Evolutionary conservation across 2,888 invertebrate species (phyloP).

Genomic region (Limenitis camilla): DNA sequence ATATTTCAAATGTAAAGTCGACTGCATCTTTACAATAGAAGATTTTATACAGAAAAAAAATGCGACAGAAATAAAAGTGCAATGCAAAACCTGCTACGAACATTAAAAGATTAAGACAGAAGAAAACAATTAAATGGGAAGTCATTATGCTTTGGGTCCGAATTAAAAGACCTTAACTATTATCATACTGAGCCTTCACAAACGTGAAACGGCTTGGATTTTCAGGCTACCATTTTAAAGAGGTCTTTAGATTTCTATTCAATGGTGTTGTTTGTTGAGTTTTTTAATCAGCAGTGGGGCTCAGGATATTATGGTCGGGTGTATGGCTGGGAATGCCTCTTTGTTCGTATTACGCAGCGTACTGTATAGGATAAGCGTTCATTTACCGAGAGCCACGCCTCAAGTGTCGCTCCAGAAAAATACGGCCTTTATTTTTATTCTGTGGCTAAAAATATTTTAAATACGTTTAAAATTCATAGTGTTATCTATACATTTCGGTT

Average conservation of each 20-base stretch:
- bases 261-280: conserved; percentile 9
- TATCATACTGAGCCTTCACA: conserved; percentile 15
- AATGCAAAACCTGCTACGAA: background rate
- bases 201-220: conserved; percentile 15
- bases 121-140: conserved; percentile 5
- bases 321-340: conserved; percentile 18
- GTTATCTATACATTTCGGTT: background rate
- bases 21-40: too few species aligned
- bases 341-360: conserved; percentile 20
- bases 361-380: conserved; percentile 23
- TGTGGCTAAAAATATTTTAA: background rate
- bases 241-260: conserved; percentile 11
- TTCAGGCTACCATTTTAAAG: conserved; percentile 10
- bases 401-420: conserved; percentile 18
- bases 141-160: conserved; percentile 8
- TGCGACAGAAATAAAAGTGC: background rate
- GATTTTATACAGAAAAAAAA: background rate
- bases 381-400: conserved; percentile 23
- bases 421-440: conserved; percentile 5
- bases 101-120: background rate
- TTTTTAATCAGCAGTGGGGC: conserved; percentile 17
- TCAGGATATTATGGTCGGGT: conserved; percentile 14
- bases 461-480: background rate
- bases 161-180: conserved; percentile 18
- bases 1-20: too few species aligned